These are phyloP conservation scores for Drosophila seguyi DNA, from an alignment of 1,140 invertebrate genomes.

Conservation along the genomic window DNA sequence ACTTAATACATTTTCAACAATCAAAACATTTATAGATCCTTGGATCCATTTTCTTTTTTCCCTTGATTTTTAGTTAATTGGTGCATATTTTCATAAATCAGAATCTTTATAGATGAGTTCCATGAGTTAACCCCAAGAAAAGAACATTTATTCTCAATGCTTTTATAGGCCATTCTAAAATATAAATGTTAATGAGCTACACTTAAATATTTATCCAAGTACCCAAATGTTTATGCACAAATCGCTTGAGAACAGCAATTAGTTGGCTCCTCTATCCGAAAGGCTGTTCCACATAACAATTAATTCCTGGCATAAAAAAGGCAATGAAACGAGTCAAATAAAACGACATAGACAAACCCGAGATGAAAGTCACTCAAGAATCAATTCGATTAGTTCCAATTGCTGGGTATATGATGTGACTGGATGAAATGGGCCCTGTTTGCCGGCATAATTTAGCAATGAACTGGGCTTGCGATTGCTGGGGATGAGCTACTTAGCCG, in stretches of 20 bases:
- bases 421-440: slow-evolving; percentile 30
- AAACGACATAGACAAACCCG: slow-evolving; percentile 2
- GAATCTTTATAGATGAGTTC: neutral
- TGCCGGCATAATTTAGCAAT: slow-evolving; percentile 61
- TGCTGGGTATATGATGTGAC: slow-evolving; percentile 25
- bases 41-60: no score
- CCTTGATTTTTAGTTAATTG: neutral
- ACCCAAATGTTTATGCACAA: slow-evolving; percentile 24
- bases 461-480: slow-evolving; percentile 23
- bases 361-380: slow-evolving; percentile 25
- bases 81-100: neutral
- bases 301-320: slow-evolving; percentile 26
- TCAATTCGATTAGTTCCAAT: slow-evolving; percentile 50
- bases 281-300: slow-evolving; percentile 18
- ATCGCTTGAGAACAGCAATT: slow-evolving; percentile 30
- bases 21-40: no score
- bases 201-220: slow-evolving; percentile 31
- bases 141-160: neutral
- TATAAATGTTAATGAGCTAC: slow-evolving; percentile 13
- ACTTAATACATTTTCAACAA: no score
- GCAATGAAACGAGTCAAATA: slow-evolving; percentile 5
- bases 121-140: neutral
- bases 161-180: slow-evolving; percentile 10
- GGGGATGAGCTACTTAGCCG: slow-evolving; percentile 25
- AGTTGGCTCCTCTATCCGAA: slow-evolving; percentile 22